Percentiles rank a stretch among this genome's conserved stretches.
phyloP scores from a whole-genome alignment of 2,797 vertebrate genomes.

The Oryzias dopingdopingensis region DNA sequence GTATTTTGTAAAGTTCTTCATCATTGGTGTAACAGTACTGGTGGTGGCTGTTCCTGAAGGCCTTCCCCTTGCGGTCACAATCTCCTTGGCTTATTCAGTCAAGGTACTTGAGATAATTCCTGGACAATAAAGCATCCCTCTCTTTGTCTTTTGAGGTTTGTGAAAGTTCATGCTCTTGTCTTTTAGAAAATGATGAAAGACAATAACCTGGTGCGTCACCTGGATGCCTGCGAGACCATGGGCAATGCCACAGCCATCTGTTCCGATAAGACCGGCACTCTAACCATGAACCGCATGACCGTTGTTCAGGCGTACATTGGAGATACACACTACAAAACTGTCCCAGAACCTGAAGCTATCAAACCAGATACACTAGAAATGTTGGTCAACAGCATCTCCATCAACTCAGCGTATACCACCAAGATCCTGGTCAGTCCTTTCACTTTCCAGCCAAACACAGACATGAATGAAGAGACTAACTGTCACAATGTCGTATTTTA shows the following conservation, averaged over 20 bases:
- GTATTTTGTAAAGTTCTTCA: slow-evolving; percentile 99
- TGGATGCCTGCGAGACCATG: slow-evolving; percentile 98
- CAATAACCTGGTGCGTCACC: slow-evolving; percentile 94
- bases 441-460: neutral
- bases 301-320: slow-evolving; percentile 92
- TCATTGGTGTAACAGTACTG: slow-evolving; percentile 94
- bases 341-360: slow-evolving; percentile 86
- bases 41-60: slow-evolving; percentile 97
- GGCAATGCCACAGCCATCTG: slow-evolving; percentile 98
- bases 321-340: slow-evolving; percentile 80
- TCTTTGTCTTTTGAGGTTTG: neutral
- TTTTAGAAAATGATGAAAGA: slow-evolving; percentile 99
- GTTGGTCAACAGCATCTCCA: slow-evolving; percentile 88
- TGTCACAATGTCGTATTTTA: no score
- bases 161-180: neutral
- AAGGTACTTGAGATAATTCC: slow-evolving; percentile 79
- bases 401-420: slow-evolving; percentile 96
- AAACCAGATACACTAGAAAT: slow-evolving; percentile 81
- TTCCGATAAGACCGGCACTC: slow-evolving; percentile 95
- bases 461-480: neutral
- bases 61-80: slow-evolving; percentile 93
- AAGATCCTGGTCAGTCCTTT: slow-evolving; percentile 88
- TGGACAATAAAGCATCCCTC: neutral
- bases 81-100: slow-evolving; percentile 95
- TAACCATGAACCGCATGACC: slow-evolving; percentile 98